phyloP scores from a whole-genome alignment of 2,113 vertebrate genomes.

The Anhinga rufa region DNA sequence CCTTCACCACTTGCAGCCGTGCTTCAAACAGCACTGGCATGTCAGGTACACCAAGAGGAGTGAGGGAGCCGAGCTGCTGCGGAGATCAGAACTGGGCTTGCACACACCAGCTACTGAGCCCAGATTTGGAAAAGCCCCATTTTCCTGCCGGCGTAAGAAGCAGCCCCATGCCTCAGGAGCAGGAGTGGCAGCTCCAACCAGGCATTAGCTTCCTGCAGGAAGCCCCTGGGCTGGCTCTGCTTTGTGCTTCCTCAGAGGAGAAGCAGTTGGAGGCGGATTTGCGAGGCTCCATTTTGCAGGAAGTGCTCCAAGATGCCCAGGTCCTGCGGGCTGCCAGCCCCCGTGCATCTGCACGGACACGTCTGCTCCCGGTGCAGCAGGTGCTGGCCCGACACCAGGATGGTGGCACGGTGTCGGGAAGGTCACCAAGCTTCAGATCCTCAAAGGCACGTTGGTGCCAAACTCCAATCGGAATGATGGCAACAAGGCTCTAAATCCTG shows the following conservation, averaged over 20 bases:
- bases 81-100: background rate
- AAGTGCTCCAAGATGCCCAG: background rate
- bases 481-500: background rate
- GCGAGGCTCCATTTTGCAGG: background rate
- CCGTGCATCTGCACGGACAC: rapidly evolving
- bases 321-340: background rate
- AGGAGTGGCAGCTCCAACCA: background rate
- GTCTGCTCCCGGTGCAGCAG: rapidly evolving
- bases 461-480: background rate
- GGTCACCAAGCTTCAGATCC: background rate
- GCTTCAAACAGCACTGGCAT: background rate
- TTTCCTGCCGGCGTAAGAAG: background rate
- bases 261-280: background rate
- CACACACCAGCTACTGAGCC: background rate
- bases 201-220: background rate
- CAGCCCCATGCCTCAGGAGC: background rate
- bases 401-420: background rate
- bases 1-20: background rate
- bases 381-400: background rate
- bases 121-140: background rate
- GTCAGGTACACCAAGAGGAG: background rate
- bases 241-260: background rate
- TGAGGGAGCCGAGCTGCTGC: background rate
- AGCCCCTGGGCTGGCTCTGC: background rate
- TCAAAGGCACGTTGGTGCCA: background rate